Conservation (phyloP, 2,113 vertebrate genomes). For the Corythoichthys haematopterus region DNA sequence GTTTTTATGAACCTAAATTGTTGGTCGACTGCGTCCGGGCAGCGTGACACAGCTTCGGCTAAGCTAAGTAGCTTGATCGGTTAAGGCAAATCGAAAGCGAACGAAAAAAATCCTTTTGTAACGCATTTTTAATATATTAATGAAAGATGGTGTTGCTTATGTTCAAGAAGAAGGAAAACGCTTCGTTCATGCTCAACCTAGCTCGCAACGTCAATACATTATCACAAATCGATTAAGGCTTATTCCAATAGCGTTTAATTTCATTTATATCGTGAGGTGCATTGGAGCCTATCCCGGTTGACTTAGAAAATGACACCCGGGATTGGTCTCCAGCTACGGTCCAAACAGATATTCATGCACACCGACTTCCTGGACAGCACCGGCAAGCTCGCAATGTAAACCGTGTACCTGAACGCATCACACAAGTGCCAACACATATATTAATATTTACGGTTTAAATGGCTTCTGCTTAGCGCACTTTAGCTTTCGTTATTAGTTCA, state of each 20-base stretch:
- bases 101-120: neutral
- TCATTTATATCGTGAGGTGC: neutral
- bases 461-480: neutral
- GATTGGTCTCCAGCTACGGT: neutral
- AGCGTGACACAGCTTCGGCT: constrained; percentile 6
- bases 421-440: no score
- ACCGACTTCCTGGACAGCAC: neutral
- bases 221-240: neutral
- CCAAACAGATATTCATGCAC: neutral
- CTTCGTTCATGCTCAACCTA: neutral
- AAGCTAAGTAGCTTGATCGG: neutral
- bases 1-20: neutral
- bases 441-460: neutral
- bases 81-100: neutral
- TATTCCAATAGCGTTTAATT: neutral
- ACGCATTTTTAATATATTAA: no score
- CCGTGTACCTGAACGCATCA: neutral
- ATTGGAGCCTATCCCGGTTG: neutral
- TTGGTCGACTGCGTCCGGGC: neutral
- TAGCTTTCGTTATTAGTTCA: neutral
- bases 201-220: neutral
- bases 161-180: neutral
- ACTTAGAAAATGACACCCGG: neutral
- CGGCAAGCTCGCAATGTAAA: neutral
- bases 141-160: neutral